phyloP scores from a whole-genome alignment of 2,113 vertebrate genomes.

The Brachirus orientalis region DNA sequence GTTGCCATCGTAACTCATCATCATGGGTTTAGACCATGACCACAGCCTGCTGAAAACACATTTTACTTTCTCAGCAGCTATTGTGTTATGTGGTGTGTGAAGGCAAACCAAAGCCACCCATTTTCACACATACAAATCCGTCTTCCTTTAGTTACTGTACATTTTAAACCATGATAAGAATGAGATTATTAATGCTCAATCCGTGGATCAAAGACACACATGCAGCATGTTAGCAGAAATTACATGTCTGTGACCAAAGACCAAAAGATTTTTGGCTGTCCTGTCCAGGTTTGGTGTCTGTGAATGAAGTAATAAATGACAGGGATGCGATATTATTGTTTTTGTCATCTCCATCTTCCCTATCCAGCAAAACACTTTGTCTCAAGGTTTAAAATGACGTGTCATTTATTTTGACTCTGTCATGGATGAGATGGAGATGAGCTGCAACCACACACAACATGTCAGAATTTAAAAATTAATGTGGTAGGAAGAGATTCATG shows the following conservation, averaged over 20 bases:
- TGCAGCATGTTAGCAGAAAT: neutral
- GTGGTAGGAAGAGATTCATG: no score
- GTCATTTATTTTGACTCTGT: constrained; percentile 20
- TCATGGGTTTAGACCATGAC: no score
- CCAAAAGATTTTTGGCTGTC: constrained; percentile 44
- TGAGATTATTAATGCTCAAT: no score
- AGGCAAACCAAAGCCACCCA: no score
- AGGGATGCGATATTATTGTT: constrained; percentile 53
- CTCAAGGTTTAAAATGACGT: constrained; percentile 17
- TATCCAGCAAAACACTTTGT: constrained; percentile 28
- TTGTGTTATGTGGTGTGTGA: no score
- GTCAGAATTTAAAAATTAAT: neutral
- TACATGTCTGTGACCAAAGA: no score
- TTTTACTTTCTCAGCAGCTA: no score
- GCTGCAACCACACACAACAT: neutral
- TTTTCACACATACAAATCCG: no score
- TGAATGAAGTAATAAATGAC: constrained; percentile 58
- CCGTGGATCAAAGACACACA: neutral
- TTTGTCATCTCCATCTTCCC: constrained; percentile 25
- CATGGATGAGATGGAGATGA: neutral
- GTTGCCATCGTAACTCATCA: no score
- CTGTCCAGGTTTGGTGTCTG: constrained; percentile 49
- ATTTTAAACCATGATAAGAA: no score
- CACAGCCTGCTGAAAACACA: no score
- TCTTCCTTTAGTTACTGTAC: no score